A percentile compares a stretch with the other conserved stretches of the same genome.
These are phyloP conservation scores for Ceratotherium simum DNA, from an alignment of 2,113 vertebrate species.

Conservation along the genomic window DNA sequence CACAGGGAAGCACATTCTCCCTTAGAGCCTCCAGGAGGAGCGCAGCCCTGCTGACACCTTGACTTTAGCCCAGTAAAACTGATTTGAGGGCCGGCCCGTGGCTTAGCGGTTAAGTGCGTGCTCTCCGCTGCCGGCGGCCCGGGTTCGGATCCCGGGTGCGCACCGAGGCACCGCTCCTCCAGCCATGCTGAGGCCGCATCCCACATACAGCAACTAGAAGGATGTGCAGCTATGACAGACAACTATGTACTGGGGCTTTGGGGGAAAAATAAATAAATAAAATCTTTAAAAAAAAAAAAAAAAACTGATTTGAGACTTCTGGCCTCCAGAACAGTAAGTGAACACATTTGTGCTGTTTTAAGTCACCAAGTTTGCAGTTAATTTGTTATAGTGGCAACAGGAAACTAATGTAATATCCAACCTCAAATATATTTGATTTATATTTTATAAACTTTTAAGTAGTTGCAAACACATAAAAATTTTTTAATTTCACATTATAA, in stretches of 20 bases:
- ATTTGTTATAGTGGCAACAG: background rate
- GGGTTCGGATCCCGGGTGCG: too few relatives aligned
- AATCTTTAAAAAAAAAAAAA: too few relatives aligned
- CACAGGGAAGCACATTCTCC: background rate
- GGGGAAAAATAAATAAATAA: too few relatives aligned
- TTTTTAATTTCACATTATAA: background rate
- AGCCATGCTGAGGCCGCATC: too few relatives aligned
- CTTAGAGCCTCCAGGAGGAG: background rate
- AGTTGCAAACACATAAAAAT: background rate
- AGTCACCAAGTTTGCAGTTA: background rate
- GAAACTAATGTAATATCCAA: background rate
- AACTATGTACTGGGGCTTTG: too few relatives aligned
- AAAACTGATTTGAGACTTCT: background rate
- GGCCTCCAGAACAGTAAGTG: background rate
- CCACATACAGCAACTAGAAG: too few relatives aligned
- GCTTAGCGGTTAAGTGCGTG: too few relatives aligned
- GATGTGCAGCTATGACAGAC: too few relatives aligned
- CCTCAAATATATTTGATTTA: background rate
- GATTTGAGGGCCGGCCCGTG: too few relatives aligned
- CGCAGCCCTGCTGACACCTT: accelerated
- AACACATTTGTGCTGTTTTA: background rate
- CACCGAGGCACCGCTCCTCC: too few relatives aligned
- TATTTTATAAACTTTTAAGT: slow-evolving; percentile 13
- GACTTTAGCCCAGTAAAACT: background rate
- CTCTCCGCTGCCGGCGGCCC: too few relatives aligned